Evolutionary conservation across 1,140 invertebrate species (phyloP).

Genomic region (Gerris buenoi): DNA sequence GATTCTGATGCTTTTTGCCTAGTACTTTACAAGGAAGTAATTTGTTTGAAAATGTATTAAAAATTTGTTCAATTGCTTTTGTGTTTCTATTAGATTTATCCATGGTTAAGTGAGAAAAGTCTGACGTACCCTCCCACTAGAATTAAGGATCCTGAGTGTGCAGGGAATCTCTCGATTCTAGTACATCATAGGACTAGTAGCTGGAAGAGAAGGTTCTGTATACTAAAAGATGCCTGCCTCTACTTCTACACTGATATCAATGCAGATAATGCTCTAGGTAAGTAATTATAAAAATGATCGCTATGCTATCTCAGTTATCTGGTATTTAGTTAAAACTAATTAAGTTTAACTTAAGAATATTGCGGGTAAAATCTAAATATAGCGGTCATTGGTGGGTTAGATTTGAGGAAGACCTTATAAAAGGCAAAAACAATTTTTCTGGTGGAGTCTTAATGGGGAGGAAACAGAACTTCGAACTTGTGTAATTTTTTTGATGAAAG

Average conservation of each 20-base stretch:
- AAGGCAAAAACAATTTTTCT: neutral
- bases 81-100: slow-evolving; percentile 41
- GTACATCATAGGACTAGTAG: slow-evolving; percentile 53
- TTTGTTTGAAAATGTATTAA: too few relatives aligned
- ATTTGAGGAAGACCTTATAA: neutral
- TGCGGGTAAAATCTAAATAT: neutral
- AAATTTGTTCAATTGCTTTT: neutral
- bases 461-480: neutral
- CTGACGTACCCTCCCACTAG: slow-evolving; percentile 50
- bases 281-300: slow-evolving; percentile 19
- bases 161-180: slow-evolving; percentile 74
- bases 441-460: neutral
- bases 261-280: slow-evolving; percentile 73
- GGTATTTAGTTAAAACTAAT: neutral
- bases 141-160: slow-evolving; percentile 72
- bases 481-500: too few relatives aligned
- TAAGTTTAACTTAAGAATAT: neutral
- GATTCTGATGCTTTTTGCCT: too few relatives aligned
- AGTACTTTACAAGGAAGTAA: too few relatives aligned
- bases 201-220: slow-evolving; percentile 84
- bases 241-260: slow-evolving; percentile 84
- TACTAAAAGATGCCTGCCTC: slow-evolving; percentile 85
- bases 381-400: neutral
- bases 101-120: slow-evolving; percentile 59
- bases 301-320: neutral